These are phyloP conservation scores for Peromyscus nudipes DNA, from an alignment of 2,797 vertebrate genomes.

Conservation along the genomic window DNA sequence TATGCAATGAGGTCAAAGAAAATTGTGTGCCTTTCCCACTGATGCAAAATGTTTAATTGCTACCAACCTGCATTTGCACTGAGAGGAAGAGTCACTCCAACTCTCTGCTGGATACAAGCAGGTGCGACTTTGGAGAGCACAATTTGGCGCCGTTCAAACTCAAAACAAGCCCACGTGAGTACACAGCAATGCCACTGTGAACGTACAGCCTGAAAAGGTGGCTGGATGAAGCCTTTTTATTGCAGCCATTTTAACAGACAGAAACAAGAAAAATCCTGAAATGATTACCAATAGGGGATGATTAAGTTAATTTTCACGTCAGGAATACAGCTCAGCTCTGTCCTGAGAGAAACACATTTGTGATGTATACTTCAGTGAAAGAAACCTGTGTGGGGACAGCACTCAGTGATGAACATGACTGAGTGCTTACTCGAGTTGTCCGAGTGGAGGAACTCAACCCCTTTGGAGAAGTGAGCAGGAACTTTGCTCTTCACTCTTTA, in stretches of 20 bases:
- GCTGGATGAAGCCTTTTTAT: neutral
- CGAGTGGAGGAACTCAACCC: neutral
- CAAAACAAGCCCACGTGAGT: neutral
- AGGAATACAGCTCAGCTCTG: neutral
- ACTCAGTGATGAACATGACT: neutral
- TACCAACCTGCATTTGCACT: neutral
- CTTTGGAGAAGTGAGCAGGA: neutral
- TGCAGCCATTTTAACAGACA: constrained; percentile 14
- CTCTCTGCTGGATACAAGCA: neutral
- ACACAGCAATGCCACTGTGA: neutral
- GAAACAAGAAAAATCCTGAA: constrained; percentile 46
- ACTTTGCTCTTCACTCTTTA: neutral
- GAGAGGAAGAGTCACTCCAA: neutral
- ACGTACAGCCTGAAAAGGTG: neutral
- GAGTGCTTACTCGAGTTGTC: neutral
- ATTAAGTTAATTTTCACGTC: constrained; percentile 10
- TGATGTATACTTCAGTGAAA: neutral
- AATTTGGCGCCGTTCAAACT: constrained; percentile 27
- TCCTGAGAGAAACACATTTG: neutral
- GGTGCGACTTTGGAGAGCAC: neutral
- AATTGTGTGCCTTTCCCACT: neutral
- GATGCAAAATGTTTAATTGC: neutral
- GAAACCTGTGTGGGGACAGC: neutral
- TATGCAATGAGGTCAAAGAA: neutral
- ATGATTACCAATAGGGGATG: constrained; percentile 35